A percentile compares a stretch with the other conserved stretches of the same genome.
Evolutionary conservation across 1,140 invertebrate species (phyloP).

Genomic region (Sarcophaga peregrina): DNA sequence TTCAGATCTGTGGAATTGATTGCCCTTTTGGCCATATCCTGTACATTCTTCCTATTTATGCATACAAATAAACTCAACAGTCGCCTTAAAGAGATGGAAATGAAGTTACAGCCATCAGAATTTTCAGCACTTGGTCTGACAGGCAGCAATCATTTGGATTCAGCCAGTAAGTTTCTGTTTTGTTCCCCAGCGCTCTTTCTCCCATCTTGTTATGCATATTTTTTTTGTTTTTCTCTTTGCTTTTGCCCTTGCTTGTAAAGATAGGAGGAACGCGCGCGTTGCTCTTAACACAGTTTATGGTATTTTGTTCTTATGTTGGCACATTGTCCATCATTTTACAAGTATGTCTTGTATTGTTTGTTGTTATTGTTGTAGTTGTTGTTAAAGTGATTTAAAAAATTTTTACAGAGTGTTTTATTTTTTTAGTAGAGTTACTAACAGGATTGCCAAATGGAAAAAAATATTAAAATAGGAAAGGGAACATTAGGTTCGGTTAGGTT

Average conservation of each 20-base stretch:
- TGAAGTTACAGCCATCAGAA: constrained; percentile 79
- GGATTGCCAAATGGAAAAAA: too few relatives aligned
- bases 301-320: constrained; percentile 32
- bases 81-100: constrained; percentile 80
- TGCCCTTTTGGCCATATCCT: constrained; percentile 81
- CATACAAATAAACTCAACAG: constrained; percentile 83
- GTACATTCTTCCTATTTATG: constrained; percentile 82
- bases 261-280: not conserved
- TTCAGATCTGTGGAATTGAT: constrained; percentile 79
- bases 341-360: too few relatives aligned
- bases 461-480: too few relatives aligned
- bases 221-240: too few relatives aligned
- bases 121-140: constrained; percentile 77
- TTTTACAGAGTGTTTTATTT: too few relatives aligned
- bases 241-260: too few relatives aligned
- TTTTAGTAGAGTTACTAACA: too few relatives aligned
- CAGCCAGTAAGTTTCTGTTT: constrained; percentile 59
- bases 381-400: too few relatives aligned
- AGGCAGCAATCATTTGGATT: constrained; percentile 71
- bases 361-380: too few relatives aligned
- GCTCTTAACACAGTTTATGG: not conserved
- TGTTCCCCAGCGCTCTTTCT: too few relatives aligned
- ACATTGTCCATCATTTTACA: constrained; percentile 35
- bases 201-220: too few relatives aligned
- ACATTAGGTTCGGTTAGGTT: too few relatives aligned